Conservation (phyloP, 2,113 vertebrate species). For the Spilogale gracilis region DNA sequence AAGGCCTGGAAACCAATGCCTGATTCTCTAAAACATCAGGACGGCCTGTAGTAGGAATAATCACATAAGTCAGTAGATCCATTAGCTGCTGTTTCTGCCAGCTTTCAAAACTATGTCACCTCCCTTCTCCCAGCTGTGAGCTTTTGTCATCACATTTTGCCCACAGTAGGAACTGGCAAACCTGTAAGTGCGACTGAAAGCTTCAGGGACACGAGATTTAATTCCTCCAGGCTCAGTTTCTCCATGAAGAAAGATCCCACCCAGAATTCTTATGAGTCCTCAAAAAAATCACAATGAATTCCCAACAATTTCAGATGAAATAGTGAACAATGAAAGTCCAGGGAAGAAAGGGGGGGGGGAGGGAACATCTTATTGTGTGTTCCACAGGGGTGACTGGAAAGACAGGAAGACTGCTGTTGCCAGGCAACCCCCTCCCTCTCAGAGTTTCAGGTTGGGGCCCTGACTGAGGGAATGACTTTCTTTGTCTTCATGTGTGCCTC, state of each 20-base stretch:
- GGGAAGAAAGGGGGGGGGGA: not conserved
- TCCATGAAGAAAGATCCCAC: not conserved
- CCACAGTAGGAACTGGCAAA: not conserved
- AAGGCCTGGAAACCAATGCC: not conserved
- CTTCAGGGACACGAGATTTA: not conserved
- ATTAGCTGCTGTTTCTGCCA: not conserved
- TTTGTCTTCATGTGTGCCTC: not conserved
- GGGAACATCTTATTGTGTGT: not conserved
- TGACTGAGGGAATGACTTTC: slow-evolving; percentile 22
- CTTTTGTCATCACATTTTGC: not conserved
- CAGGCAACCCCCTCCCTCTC: slow-evolving; percentile 44
- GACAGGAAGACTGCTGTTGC: slow-evolving; percentile 40
- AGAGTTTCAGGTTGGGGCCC: not conserved
- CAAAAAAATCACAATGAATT: not conserved
- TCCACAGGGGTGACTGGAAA: not conserved
- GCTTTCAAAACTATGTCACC: not conserved
- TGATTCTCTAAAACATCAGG: not conserved
- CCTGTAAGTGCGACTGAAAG: not conserved
- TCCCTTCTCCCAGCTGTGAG: not conserved
- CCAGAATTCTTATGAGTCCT: not conserved
- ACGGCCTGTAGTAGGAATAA: not conserved
- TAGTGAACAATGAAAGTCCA: not conserved
- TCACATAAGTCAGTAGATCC: not conserved
- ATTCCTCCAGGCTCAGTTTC: not conserved
- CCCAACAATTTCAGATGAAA: not conserved